These are phyloP conservation scores for Isotomurus palustris DNA, from an alignment of 2,888 invertebrate genomes.

Conservation along the genomic window DNA sequence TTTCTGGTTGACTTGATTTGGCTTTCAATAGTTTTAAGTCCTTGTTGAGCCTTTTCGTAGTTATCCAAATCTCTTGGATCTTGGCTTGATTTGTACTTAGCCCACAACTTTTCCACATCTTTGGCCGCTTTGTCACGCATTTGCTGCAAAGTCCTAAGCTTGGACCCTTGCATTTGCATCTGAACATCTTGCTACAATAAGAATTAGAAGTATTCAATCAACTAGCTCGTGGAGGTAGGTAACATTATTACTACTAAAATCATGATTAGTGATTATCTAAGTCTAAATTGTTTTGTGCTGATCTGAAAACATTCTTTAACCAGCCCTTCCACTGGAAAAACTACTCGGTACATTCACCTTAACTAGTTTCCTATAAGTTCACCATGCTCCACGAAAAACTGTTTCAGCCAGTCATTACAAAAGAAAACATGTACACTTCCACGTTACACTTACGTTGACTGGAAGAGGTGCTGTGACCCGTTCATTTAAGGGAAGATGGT, in stretches of 20 bases:
- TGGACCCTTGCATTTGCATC: constrained; percentile 42
- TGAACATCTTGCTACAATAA: constrained; percentile 41
- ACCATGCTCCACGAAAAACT: too few species aligned
- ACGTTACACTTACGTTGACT: constrained; percentile 48
- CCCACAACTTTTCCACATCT: constrained; percentile 39
- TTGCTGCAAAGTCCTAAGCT: constrained; percentile 41
- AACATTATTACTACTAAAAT: too few species aligned
- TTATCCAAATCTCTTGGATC: constrained; percentile 40
- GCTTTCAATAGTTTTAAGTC: constrained; percentile 41
- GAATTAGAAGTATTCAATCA: constrained; percentile 8
- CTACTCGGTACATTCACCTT: too few species aligned
- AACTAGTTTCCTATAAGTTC: too few species aligned
- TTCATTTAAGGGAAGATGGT: constrained; percentile 40
- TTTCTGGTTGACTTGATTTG: constrained; percentile 44
- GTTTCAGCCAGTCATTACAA: too few species aligned
- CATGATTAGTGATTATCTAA: too few species aligned
- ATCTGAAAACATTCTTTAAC: too few species aligned
- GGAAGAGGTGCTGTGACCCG: constrained; percentile 52
- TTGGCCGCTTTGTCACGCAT: constrained; percentile 43
- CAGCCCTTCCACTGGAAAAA: too few species aligned
- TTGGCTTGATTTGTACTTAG: constrained; percentile 40
- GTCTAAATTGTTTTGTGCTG: too few species aligned
- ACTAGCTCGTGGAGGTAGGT: too few species aligned
- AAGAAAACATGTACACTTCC: too few species aligned
- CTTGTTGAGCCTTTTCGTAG: constrained; percentile 44